Evolutionary conservation across 2,113 vertebrate species (phyloP).

Genomic region (Eulemur macaco): DNA sequence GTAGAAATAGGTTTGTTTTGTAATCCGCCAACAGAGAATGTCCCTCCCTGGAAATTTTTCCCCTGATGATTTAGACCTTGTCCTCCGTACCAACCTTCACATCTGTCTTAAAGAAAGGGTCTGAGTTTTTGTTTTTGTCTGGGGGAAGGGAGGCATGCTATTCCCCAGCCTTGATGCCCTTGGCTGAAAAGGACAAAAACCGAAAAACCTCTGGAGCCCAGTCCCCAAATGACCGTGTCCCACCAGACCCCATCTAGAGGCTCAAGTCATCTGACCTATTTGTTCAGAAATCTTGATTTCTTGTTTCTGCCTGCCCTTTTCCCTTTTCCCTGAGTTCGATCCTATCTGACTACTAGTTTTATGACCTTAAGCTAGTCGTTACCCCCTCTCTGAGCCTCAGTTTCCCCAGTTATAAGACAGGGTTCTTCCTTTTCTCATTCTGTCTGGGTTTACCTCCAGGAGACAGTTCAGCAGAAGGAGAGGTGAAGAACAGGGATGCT

Average conservation of each 20-base stretch:
- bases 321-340: neutral
- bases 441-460: neutral
- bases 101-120: neutral
- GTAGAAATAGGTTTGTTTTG: neutral
- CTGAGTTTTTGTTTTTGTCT: neutral
- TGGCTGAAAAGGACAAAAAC: neutral
- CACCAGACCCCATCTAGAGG: neutral
- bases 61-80: neutral
- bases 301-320: neutral
- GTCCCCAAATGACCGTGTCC: neutral
- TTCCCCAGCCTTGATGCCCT: neutral
- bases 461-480: neutral
- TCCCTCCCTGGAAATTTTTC: neutral
- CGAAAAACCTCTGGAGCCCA: neutral
- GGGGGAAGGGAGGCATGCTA: neutral
- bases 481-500: neutral
- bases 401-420: neutral
- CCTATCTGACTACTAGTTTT: neutral
- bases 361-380: neutral
- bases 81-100: neutral
- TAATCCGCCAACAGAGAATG: neutral
- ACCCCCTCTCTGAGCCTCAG: neutral
- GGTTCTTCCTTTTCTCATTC: neutral
- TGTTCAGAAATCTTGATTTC: neutral
- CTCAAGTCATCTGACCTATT: neutral